Conservation (phyloP, 1,140 invertebrate genomes). For the Papilio xuthus region DNA sequence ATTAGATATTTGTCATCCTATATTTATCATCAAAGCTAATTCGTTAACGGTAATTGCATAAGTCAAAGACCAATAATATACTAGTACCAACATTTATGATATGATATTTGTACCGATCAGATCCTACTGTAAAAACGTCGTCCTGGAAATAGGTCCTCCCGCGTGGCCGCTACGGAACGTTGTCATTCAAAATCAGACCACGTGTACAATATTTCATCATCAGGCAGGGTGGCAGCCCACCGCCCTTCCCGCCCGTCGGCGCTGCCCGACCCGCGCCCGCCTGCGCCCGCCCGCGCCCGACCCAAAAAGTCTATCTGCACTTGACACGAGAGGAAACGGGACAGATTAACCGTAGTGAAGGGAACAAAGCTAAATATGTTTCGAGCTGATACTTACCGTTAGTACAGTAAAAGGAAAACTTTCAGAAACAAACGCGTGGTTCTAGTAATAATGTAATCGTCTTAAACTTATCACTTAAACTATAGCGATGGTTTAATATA, state of each 20-base stretch:
- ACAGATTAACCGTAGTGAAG: slow-evolving; percentile 81
- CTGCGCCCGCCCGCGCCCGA: slow-evolving; percentile 53
- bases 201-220: slow-evolving; percentile 86
- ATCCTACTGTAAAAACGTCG: slow-evolving; percentile 74
- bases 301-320: slow-evolving; percentile 81
- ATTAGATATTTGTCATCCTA: no score
- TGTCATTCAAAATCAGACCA: slow-evolving; percentile 86
- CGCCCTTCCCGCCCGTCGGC: slow-evolving; percentile 42
- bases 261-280: slow-evolving; percentile 35
- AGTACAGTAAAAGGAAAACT: slow-evolving; percentile 58
- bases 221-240: slow-evolving; percentile 67
- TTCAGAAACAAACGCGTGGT: slow-evolving; percentile 43
- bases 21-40: not conserved
- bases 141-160: slow-evolving; percentile 63
- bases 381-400: slow-evolving; percentile 75
- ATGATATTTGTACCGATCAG: slow-evolving; percentile 68
- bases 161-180: slow-evolving; percentile 76
- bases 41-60: not conserved
- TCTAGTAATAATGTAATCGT: not conserved
- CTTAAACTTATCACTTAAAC: not conserved
- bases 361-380: slow-evolving; percentile 81
- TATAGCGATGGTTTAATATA: not conserved
- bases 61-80: slow-evolving; percentile 36
- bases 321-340: slow-evolving; percentile 79
- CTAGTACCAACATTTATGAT: slow-evolving; percentile 52